Base-by-base conservation (phyloP, 2,888 invertebrate species). In the Vannuccia rotundouncinata region DNA sequence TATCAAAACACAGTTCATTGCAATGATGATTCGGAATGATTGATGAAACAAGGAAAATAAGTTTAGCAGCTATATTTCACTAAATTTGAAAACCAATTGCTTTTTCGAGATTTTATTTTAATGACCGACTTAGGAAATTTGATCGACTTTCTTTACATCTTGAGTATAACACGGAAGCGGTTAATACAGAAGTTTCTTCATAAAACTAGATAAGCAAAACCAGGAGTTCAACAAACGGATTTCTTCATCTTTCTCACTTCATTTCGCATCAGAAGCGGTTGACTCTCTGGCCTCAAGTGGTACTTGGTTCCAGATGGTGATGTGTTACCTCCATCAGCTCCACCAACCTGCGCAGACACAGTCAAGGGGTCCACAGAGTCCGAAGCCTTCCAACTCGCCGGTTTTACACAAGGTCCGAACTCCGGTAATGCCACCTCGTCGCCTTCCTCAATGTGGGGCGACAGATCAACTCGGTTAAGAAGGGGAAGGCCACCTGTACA, bases 211-310 rank as follows among this genome's bases (percentile, higher is more conserved):
- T n/a, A n/a, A n/a, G n/a, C n/a, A n/a, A n/a, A n/a, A n/a, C n/a
- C n/a, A n/a, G n/a, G n/a, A n/a, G n/a, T n/a, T 79, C 75, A 79
- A 29, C 79, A 79, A 17, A 30, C 27, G 25, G 79, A 79, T 30
- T 79, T 79, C 27, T 79, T 79, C 79, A 79, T 79, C n/a, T 79
- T 79, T 25, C 77, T 28, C 22, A 79, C 77, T 22, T 79, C 78
- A n/a, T 27, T 29, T 79, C 29, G 25, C 31, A 79, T 78, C 2
- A 79, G 77, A n/a, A 79, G 29, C 5, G 79, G 78, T 29, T 79
- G 78, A 79, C 79, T 78, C 31, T 78, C 78, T 1, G 78, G 78
- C 31, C 31, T 59, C 59, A 66, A n/a, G 22, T 78, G 29, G 22
- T 66, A 66, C 27, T 29, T n/a, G 5, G 1, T n/a, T 78, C 17